phyloP scores from a whole-genome alignment of 2,797 vertebrate genomes.

The Euphonia xanthogaster region DNA sequence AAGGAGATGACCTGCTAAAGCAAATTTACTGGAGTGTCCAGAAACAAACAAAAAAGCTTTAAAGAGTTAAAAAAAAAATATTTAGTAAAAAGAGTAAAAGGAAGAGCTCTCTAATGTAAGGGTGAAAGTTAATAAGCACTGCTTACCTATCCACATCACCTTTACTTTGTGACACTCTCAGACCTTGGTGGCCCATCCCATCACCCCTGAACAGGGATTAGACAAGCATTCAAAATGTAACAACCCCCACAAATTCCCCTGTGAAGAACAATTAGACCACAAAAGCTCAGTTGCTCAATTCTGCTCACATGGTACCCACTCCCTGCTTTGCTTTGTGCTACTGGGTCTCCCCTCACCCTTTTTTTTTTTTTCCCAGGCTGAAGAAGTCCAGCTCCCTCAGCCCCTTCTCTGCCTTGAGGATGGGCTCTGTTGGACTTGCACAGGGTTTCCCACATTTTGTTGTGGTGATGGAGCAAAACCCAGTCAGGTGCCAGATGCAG shows the following conservation, averaged over 20 bases:
- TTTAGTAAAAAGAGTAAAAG: not conserved
- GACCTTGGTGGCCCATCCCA: not conserved
- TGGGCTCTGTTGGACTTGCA: not conserved
- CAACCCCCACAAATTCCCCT: not conserved
- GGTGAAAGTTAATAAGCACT: not conserved
- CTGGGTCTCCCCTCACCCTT: not conserved
- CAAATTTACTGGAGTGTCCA: not conserved
- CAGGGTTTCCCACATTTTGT: not conserved
- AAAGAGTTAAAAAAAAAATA: not conserved
- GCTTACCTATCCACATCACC: not conserved
- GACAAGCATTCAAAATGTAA: not conserved
- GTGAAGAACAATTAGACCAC: not conserved
- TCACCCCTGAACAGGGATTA: not conserved
- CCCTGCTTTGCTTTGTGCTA: not conserved
- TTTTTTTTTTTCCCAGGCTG: not conserved
- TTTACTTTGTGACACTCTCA: not conserved
- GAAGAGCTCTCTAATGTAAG: not conserved
- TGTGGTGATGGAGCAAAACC: not conserved
- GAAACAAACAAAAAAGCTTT: not conserved
- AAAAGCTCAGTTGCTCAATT: not conserved
- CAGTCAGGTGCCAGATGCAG: not conserved
- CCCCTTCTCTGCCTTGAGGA: not conserved
- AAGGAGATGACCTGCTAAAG: not conserved
- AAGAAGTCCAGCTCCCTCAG: not conserved
- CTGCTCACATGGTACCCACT: not conserved